Evolutionary conservation across 2,888 invertebrate genomes (phyloP), one percentile per base, ranked within the genome.

Genomic region (Copidosoma aretas): DNA sequence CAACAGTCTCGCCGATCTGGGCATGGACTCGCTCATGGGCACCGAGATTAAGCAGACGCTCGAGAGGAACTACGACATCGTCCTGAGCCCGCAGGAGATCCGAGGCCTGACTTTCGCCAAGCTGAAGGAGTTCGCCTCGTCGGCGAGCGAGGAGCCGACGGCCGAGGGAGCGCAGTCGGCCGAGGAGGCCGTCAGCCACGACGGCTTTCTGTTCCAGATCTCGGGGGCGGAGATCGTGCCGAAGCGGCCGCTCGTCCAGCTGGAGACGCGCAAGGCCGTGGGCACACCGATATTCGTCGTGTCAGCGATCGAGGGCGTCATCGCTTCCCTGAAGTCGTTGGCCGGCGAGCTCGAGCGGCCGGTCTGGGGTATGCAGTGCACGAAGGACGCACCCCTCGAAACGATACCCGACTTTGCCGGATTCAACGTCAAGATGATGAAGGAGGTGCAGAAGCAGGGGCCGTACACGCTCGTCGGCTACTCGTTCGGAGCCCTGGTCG

Each of bases 21-120:
- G 98, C 71, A 94, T 99, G 91, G 98, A 99, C 83, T 98, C 98
- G 1, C 86, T 99, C 75, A 98, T 98, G 98, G 97, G 97, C 57
- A 97, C 98, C 1, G 99, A 99, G 87, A 96, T 99, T 80, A 98
- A 98, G 84, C 97, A 97, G 85, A 94, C 94, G 0, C 86, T 98
- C 64, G 97, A 97, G 84, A 88, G 97, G 67, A 94, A 93, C 79
- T 97, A 93, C 85, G 97, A 98, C 84, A 85, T 98, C 68, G 91
- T 94, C 24, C 86, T 98, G 71, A 92, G 93, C 72, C 93, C 96
- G 75, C 94, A 94, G 84, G 97, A 97, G 85, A 95, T 98, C 77
- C 89, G 97, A 72, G 88, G 87, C 62, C 86, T 97, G 57, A 95
- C 94, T 0, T 92, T 97, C 79, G 91, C 88, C 32, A 89, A 89